Base-by-base conservation (phyloP, 2,113 vertebrate genomes). In the Lates calcarifer region DNA sequence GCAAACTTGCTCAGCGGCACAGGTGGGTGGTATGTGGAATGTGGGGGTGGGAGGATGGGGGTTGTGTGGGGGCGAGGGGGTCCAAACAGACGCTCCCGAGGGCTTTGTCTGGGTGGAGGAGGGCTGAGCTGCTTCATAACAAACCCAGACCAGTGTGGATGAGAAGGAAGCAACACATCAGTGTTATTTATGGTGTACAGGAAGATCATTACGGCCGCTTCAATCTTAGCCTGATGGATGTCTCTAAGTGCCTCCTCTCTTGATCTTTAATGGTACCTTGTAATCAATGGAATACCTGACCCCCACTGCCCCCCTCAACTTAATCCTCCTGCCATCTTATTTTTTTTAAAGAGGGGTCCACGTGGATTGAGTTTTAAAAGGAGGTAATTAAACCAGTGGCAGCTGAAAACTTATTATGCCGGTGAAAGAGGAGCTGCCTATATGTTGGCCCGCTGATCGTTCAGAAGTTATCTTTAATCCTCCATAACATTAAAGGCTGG, bases 401-500 rank as follows among this genome's bases (percentile, higher is more conserved):
- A 95, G 94, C 90, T 91, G 84, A 93, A 91, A 94, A 94, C 93
- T 93, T 95, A 95, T 95, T 95, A 94, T 92, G 88, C 88, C 39
- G 85, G 89, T 93, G 92, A 94, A 94, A 94, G 93, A 94, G 86
- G 84, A 94, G 93, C 88, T 93, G 93, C 90, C 92, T 93, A 92
- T 94, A 93, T 79, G 88, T 94, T 90, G 85, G 85, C 78, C 89
- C 82, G 87, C 83, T 91, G 92, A 93, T 95, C 90, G 89, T 93
- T 94, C 92, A 91, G 83, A 94, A 94, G 92, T 95, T 94, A 94
- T 94, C 94, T 94, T 93, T 94, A 94, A 95, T 95, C 94, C 94
- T 90, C 91, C 88, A 88, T 95, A 94, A 94, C 93, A 94, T 95
- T 94, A 94, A 92, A 93, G 93, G 87, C 90, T 81, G 85, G 90